These are phyloP conservation scores for Anguilla pacifica DNA, from an alignment of 2,797 vertebrate species.

Conservation along the genomic window DNA sequence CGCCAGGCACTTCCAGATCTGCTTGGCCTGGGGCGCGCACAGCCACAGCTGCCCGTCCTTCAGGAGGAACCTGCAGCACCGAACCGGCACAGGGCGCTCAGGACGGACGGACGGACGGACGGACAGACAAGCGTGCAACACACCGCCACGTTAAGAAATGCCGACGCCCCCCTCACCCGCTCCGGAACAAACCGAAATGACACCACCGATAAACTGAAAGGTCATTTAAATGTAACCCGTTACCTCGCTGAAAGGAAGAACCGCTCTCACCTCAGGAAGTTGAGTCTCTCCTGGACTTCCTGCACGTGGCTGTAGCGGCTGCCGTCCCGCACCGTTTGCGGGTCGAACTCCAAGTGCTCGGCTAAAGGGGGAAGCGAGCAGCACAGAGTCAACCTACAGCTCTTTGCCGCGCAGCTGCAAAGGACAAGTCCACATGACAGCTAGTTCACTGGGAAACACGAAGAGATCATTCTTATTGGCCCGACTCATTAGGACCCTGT, in stretches of 20 bases:
- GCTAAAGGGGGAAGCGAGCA: constrained; percentile 49
- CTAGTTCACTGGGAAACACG: background rate
- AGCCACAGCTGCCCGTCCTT: constrained; percentile 99
- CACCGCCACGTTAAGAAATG: background rate
- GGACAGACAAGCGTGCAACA: background rate
- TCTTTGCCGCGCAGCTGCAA: background rate
- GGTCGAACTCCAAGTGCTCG: constrained; percentile 97
- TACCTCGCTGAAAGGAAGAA: background rate
- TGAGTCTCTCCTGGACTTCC: constrained; percentile 97
- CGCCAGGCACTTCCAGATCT: constrained; percentile 99
- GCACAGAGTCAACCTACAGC: background rate
- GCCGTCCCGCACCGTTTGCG: constrained; percentile 94
- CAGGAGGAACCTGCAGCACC: constrained; percentile 86
- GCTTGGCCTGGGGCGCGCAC: constrained; percentile 98
- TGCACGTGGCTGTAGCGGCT: constrained; percentile 98
- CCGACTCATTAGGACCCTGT: background rate
- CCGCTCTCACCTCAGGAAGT: constrained; percentile 88
- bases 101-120: background rate
- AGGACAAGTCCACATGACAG: background rate
- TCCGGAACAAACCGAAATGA: too few species aligned
- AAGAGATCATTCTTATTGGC: background rate
- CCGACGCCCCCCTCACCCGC: too few species aligned
- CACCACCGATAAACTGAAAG: background rate
- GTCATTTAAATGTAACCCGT: background rate
- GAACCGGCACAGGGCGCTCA: constrained; percentile 34